Conservation (phyloP, 2,113 vertebrate species). For the Pogonocichla stellata region DNA sequence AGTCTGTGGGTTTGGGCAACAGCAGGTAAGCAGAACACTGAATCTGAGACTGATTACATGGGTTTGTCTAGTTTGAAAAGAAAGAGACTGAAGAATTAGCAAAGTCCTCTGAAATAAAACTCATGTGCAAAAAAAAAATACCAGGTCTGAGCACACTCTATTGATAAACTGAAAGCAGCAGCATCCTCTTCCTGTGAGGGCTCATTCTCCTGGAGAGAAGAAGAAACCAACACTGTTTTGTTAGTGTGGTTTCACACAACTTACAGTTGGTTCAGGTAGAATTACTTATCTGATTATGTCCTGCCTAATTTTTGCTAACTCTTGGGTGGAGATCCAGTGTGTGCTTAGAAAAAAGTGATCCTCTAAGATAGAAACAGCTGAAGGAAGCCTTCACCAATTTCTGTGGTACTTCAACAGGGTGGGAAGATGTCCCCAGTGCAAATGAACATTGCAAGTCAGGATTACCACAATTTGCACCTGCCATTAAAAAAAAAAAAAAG, state of each 20-base stretch:
- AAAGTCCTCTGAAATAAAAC: not conserved
- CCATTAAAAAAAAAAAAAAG: not conserved
- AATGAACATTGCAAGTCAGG: not conserved
- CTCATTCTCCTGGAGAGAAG: not conserved
- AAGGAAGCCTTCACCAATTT: not conserved
- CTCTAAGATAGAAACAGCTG: not conserved
- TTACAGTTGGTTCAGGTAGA: not conserved
- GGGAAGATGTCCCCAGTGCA: not conserved
- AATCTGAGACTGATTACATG: constrained; percentile 8
- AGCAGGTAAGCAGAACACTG: constrained; percentile 37
- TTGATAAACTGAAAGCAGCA: not conserved
- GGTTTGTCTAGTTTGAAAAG: not conserved
- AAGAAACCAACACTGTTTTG: not conserved
- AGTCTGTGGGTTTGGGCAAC: not conserved
- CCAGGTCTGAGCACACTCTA: not conserved
- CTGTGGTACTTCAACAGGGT: not conserved
- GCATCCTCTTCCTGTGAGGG: not conserved
- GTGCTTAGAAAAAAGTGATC: not conserved
- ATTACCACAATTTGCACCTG: not conserved
- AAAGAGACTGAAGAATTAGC: not conserved
- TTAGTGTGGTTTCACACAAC: not conserved
- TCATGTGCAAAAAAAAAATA: accelerated
- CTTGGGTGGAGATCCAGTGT: not conserved
- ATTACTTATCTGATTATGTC: not conserved
- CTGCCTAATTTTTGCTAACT: not conserved